Evolutionary conservation across 2,113 vertebrate genomes (phyloP).

Genomic region (Crotalus horridus): DNA sequence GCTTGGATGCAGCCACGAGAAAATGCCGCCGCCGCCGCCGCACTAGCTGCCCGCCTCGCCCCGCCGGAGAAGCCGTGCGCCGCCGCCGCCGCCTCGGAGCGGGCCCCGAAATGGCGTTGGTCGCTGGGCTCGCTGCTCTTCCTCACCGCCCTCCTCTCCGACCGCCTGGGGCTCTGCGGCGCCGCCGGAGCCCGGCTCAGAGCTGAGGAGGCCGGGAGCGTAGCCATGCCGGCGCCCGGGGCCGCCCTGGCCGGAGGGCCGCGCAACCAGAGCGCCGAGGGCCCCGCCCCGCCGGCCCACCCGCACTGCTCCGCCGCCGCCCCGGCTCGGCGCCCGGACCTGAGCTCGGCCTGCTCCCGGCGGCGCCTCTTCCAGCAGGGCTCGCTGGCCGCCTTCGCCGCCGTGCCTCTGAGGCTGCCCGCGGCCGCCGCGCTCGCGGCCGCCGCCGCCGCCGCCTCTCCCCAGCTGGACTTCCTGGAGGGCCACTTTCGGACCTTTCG

Average conservation of each 20-base stretch:
- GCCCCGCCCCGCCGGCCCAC: conserved; percentile 63
- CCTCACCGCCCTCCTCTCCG: conserved; percentile 78
- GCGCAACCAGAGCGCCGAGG: conserved; percentile 66
- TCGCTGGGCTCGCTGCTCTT: conserved; percentile 78
- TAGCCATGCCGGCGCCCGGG: conserved; percentile 65
- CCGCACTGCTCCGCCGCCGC: conserved; percentile 49
- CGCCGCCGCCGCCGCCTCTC: conserved; percentile 62
- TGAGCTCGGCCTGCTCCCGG: conserved; percentile 71
- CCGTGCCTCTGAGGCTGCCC: conserved; percentile 59
- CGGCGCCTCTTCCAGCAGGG: conserved; percentile 68
- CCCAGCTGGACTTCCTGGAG: conserved; percentile 76
- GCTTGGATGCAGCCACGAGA: conserved; percentile 77
- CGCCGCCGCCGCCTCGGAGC: conserved; percentile 77
- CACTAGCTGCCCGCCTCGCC: conserved; percentile 48
- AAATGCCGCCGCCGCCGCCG: conserved; percentile 65
- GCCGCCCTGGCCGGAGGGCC: conserved; percentile 40
- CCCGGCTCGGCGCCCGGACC: conserved; percentile 54
- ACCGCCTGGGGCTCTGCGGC: conserved; percentile 79
- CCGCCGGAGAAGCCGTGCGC: conserved; percentile 74
- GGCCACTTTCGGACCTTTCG: conserved; percentile 82
- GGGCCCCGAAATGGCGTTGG: conserved; percentile 81
- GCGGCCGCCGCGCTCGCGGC: conserved; percentile 49
- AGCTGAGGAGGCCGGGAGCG: conserved; percentile 59
- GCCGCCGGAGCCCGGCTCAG: conserved; percentile 65
- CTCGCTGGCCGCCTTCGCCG: conserved; percentile 61